Conservation (phyloP, 1,140 invertebrate species). For the Heliconius melpomene region DNA sequence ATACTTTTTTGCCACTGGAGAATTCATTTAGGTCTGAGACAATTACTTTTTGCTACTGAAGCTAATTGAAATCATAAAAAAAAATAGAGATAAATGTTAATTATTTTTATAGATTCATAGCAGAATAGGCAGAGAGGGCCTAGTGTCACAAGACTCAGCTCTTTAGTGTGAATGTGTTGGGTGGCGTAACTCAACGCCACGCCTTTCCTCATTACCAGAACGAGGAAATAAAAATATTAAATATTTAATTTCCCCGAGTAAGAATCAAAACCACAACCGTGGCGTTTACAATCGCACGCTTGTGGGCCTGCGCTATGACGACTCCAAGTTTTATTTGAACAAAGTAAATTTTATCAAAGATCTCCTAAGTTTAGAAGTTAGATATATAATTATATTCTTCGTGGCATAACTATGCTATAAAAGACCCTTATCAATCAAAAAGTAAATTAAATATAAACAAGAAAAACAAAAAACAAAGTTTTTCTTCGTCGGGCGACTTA, state of each 20-base stretch:
- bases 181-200: too few species aligned
- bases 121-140: too few species aligned
- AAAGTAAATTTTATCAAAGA: neutral
- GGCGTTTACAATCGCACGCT: too few species aligned
- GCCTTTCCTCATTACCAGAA: too few species aligned
- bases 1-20: neutral
- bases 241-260: too few species aligned
- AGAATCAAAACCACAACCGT: too few species aligned
- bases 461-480: conserved; percentile 5
- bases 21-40: neutral
- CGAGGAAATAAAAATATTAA: too few species aligned
- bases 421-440: neutral
- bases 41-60: conserved; percentile 3
- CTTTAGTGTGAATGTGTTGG: too few species aligned
- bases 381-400: neutral
- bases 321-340: neutral
- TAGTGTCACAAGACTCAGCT: too few species aligned
- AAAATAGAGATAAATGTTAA: neutral
- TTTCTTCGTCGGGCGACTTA: neutral
- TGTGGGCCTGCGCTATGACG: too few species aligned
- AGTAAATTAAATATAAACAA: neutral
- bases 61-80: neutral
- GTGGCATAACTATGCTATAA: neutral
- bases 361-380: neutral
- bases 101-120: too few species aligned